phyloP scores from a whole-genome alignment of 2,113 vertebrate genomes.

The Martes martes region DNA sequence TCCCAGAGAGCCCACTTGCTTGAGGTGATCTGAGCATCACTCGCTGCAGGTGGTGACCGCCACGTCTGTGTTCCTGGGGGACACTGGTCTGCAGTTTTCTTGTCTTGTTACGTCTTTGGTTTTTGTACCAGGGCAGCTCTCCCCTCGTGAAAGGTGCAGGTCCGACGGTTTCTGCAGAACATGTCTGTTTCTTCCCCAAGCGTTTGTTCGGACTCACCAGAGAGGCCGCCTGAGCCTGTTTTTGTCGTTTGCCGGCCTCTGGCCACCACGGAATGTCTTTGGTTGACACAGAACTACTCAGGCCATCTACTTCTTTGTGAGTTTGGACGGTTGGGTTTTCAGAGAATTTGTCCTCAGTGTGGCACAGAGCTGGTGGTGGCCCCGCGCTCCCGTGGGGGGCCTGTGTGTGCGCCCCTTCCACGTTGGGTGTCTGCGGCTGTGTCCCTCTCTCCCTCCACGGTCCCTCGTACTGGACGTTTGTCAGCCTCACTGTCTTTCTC shows the following conservation, averaged over 20 bases:
- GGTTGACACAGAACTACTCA: neutral
- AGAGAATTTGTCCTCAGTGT: too few species aligned
- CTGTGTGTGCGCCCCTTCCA: too few species aligned
- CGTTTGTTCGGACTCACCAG: neutral
- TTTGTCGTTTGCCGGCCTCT: neutral
- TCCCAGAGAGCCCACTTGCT: neutral
- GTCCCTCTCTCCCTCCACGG: too few species aligned
- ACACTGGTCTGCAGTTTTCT: neutral
- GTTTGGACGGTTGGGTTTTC: neutral
- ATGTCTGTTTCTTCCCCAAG: neutral
- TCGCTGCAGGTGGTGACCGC: fast-evolving
- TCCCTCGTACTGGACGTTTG: neutral
- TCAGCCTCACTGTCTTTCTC: neutral
- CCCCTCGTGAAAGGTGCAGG: neutral
- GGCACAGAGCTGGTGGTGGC: neutral
- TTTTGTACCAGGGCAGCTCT: neutral
- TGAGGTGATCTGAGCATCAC: neutral
- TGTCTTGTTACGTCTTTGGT: neutral
- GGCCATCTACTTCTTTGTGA: neutral
- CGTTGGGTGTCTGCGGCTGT: too few species aligned
- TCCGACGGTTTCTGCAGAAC: neutral
- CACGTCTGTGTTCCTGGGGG: neutral
- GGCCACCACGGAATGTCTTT: too few species aligned
- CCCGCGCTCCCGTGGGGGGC: too few species aligned
- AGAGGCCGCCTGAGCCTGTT: neutral